These are phyloP conservation scores for Cynocephalus volans DNA, from an alignment of 2,113 vertebrate species.

Conservation along the genomic window DNA sequence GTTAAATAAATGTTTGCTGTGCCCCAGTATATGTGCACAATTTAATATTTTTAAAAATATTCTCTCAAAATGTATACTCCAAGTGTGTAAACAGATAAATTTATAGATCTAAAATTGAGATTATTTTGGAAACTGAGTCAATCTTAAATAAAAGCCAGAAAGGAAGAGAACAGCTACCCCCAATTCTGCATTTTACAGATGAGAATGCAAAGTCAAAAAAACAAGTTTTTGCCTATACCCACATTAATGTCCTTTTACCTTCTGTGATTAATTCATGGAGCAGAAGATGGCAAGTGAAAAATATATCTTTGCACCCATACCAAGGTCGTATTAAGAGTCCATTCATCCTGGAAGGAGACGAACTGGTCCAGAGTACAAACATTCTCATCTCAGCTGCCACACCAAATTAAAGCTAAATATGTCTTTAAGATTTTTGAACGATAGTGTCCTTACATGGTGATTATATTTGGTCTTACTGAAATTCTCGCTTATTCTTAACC, in stretches of 20 bases:
- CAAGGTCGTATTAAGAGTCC: background rate
- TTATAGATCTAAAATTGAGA: background rate
- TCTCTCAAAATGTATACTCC: background rate
- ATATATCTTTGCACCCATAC: background rate
- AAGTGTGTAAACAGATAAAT: background rate
- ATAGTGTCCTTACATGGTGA: background rate
- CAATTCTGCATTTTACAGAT: background rate
- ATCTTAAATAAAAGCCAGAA: conserved; percentile 28
- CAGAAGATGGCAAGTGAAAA: background rate
- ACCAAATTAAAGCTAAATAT: background rate
- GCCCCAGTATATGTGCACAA: background rate
- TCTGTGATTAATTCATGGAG: background rate
- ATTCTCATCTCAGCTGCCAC: background rate
- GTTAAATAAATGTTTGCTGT: background rate
- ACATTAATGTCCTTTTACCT: background rate
- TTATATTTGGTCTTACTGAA: background rate
- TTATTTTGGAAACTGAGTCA: background rate
- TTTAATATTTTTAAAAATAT: background rate
- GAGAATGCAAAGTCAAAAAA: background rate
- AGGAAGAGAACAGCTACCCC: background rate
- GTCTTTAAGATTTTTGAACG: background rate
- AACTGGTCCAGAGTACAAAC: background rate
- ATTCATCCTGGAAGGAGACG: background rate
- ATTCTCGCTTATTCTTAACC: conserved; percentile 2
- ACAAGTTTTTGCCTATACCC: background rate